A percentile compares a stretch with the other conserved stretches of the same genome.
Evolutionary conservation across 2,888 invertebrate species (phyloP).

Genomic region (Cerceris rybyensis): DNA sequence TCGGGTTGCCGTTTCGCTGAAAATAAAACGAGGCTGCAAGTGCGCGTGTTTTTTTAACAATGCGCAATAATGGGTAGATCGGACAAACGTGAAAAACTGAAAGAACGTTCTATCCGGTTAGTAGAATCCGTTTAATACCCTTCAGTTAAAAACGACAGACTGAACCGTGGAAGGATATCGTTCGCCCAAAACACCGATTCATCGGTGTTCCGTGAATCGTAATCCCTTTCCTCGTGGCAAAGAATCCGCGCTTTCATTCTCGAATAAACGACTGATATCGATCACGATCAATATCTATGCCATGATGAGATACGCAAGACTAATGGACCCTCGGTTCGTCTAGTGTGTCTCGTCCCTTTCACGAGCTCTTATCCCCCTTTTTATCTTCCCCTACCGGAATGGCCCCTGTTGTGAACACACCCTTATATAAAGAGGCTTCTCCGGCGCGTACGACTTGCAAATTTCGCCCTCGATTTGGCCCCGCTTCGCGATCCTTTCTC

Average conservation of each 20-base stretch:
- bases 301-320: slow-evolving; percentile 64
- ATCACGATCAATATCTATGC: slow-evolving; percentile 72
- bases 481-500: slow-evolving; percentile 21
- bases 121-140: too few relatives aligned
- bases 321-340: slow-evolving; percentile 59
- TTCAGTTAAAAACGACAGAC: too few relatives aligned
- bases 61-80: too few relatives aligned
- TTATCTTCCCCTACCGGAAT: slow-evolving; percentile 45
- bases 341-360: slow-evolving; percentile 46
- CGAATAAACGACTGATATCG: slow-evolving; percentile 68
- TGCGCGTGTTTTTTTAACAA: too few relatives aligned
- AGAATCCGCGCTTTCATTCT: slow-evolving; percentile 58
- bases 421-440: slow-evolving; percentile 38
- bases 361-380: slow-evolving; percentile 51
- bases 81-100: too few relatives aligned
- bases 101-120: too few relatives aligned
- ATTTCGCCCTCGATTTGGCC: slow-evolving; percentile 63
- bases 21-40: too few relatives aligned
- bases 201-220: slow-evolving; percentile 38
- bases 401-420: slow-evolving; percentile 40
- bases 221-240: slow-evolving; percentile 51
- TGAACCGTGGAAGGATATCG: slow-evolving; percentile 14
- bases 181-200: slow-evolving; percentile 25
- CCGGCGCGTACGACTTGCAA: slow-evolving; percentile 58
- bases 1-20: too few relatives aligned